These are phyloP conservation scores for Sitophilus oryzae DNA, from an alignment of 1,140 invertebrate genomes.

Conservation along the genomic window DNA sequence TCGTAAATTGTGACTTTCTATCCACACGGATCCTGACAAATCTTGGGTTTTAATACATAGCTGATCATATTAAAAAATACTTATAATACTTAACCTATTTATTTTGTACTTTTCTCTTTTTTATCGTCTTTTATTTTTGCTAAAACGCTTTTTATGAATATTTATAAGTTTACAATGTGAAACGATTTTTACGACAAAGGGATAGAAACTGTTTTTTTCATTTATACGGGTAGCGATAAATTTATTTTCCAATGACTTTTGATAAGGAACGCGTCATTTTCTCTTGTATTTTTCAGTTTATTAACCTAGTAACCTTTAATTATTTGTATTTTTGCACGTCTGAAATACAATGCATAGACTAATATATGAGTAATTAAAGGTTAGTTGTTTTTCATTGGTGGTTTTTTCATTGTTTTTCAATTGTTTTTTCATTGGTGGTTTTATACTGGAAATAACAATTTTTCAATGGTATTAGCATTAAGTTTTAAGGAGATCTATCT, in stretches of 20 bases:
- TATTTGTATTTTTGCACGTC: neutral
- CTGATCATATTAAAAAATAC: no score
- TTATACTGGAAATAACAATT: neutral
- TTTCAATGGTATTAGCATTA: no score
- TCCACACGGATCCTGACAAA: no score
- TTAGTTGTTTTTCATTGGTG: neutral
- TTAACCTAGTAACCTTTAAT: neutral
- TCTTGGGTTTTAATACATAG: no score
- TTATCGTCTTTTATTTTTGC: neutral
- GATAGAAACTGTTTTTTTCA: neutral
- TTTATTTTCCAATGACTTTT: neutral
- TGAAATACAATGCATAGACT: no score
- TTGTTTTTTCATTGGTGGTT: neutral
- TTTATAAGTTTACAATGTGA: neutral
- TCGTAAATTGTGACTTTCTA: no score
- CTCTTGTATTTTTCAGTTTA: neutral
- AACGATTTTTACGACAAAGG: neutral
- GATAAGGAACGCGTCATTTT: neutral
- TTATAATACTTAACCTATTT: no score
- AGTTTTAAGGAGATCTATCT: no score
- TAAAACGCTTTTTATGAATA: neutral
- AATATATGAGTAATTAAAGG: no score
- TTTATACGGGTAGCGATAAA: neutral
- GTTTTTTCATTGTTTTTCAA: neutral
- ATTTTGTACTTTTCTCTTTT: neutral